phyloP scores from a whole-genome alignment of 2,888 invertebrate genomes.

The Aspidapion aeneum region DNA sequence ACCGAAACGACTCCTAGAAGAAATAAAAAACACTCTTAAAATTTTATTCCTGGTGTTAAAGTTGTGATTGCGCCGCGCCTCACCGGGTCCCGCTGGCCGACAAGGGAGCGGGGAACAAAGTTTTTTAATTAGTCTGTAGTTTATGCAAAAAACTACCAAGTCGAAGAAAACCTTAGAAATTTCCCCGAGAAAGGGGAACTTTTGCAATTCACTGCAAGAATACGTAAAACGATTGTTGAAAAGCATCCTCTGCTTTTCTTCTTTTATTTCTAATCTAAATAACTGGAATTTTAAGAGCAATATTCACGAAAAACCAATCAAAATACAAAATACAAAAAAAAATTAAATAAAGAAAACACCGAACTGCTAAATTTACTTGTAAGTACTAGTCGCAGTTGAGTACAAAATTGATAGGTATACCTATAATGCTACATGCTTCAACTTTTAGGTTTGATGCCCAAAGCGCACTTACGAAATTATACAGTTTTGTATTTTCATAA shows the following conservation, averaged over 20 bases:
- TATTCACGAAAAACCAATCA: background rate
- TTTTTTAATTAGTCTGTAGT: background rate
- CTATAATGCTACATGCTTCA: too few relatives aligned
- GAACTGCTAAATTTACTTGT: too few relatives aligned
- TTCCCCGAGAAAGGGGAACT: background rate
- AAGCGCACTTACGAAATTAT: too few relatives aligned
- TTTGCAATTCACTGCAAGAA: background rate
- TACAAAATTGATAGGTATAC: too few relatives aligned
- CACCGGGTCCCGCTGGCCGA: too few relatives aligned
- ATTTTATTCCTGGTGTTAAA: background rate
- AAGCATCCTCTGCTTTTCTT: background rate
- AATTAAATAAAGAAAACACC: too few relatives aligned
- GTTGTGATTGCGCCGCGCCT: background rate
- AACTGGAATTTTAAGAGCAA: background rate
- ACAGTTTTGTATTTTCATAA: too few relatives aligned
- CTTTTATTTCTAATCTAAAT: background rate
- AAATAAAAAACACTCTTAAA: too few relatives aligned
- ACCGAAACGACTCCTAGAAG: background rate
- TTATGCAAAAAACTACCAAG: background rate
- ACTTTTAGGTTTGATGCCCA: too few relatives aligned
- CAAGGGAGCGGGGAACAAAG: background rate
- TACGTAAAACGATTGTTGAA: background rate
- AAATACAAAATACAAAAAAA: too few relatives aligned
- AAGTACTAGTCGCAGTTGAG: too few relatives aligned
- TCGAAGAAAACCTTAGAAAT: background rate